These are phyloP conservation scores for Bostrychus sinensis DNA, from an alignment of 2,113 vertebrate genomes.

Conservation along the genomic window DNA sequence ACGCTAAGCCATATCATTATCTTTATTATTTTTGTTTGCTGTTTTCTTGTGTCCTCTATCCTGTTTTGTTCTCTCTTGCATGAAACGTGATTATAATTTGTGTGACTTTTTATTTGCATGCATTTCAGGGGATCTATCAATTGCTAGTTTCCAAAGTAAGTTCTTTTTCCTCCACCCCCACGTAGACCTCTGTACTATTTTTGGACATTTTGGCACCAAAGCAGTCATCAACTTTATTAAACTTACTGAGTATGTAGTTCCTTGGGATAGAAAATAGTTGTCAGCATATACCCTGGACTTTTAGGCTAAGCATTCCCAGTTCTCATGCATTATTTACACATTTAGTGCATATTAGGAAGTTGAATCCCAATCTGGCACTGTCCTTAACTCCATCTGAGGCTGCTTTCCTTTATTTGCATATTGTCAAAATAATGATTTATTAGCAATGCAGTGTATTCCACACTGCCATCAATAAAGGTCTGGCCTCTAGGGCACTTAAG, in stretches of 20 bases:
- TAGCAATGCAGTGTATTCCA: neutral
- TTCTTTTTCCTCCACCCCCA: slow-evolving; percentile 39
- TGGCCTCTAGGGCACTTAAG: neutral
- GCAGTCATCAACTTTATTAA: neutral
- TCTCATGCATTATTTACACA: slow-evolving; percentile 5
- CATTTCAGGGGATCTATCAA: slow-evolving; percentile 85
- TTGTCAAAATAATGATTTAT: slow-evolving; percentile 10
- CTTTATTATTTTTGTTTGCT: neutral
- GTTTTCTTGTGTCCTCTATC: slow-evolving; percentile 13
- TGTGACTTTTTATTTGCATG: slow-evolving; percentile 72
- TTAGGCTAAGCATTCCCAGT: neutral
- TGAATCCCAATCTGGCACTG: neutral
- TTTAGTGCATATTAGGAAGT: neutral
- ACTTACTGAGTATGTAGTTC: neutral
- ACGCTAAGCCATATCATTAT: neutral
- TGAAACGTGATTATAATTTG: slow-evolving; percentile 32
- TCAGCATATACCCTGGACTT: neutral
- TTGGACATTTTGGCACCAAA: neutral
- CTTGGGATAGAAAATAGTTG: neutral
- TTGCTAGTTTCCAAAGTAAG: slow-evolving; percentile 93
- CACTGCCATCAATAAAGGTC: neutral
- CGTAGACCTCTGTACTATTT: neutral
- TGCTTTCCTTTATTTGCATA: neutral
- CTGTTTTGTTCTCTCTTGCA: slow-evolving; percentile 31
- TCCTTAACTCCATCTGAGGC: neutral